Base-by-base conservation (phyloP, 1,140 invertebrate genomes). In the Bombus consobrinus region DNA sequence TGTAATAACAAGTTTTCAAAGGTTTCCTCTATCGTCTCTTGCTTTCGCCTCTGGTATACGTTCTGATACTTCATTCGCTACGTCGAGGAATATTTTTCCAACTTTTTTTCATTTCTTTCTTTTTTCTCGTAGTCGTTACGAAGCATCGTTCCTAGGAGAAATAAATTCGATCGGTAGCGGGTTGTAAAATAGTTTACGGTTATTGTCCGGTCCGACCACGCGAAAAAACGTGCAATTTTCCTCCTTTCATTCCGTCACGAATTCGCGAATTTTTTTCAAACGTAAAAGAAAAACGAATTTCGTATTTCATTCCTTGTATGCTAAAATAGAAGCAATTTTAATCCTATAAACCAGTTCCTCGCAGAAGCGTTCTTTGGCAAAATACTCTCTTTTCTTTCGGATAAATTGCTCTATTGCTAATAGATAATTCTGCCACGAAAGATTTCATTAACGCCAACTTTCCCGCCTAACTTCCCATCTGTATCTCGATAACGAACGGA, bases 1-100 rank as follows among this genome's bases (percentile, higher is more conserved):
- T 53, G 69, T 64, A 34, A 68, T 78, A 88, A 89, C 85, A 87
- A 88, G 87, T 84, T 80, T 75, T 64, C 22, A 12, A 37, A 53
- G 32, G 43, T 75, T 77, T 62, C 32, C 34, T 64, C n/a, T 53
- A 37, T 47, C 39, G 41, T 34, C 43, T 8, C 28, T 39, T 37
- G 43, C 39, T 28, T 6, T 4, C 37, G 59, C 59, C 39, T 25
- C n/a, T 37, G 41, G 18, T 37, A 2, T 43, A 43, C 34, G 9
- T 47, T 47, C 15, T 22, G 1, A 13, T 37, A 12, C 22, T 28
- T 34, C 34, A 12, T n/a, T 22, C 41, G 13, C 3, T 28, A 9
- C n/a, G 43, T 64, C n/a, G 73, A 62, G 66, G 66, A 72, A n/a
- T 68, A 78, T 88, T 78, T 76, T 79, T 68, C 75, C 84, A 82